Base-by-base conservation (phyloP, 2,888 invertebrate genomes). In the Sepioteuthis lessoniana region DNA sequence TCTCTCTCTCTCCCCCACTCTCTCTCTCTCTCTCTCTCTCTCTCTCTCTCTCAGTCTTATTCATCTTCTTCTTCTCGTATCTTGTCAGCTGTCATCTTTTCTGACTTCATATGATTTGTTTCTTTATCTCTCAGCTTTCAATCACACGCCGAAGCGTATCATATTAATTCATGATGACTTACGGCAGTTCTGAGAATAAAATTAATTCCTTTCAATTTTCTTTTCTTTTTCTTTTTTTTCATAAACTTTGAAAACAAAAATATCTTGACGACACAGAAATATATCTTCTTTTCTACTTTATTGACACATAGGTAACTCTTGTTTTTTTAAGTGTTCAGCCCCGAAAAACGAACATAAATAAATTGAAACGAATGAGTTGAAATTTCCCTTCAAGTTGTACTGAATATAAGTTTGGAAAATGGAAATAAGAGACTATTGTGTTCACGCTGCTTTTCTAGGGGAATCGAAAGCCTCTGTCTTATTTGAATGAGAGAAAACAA, bases 111-210 rank as follows among this genome's bases (percentile, higher is more conserved):
- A 55, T 55, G 5, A n/a, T 10, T n/a, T n/a, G 76, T 35, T n/a
- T 76, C n/a, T 35, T 76, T 76, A 76, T 76, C n/a, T 76, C n/a
- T 35, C 76, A n/a, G n/a, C n/a, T 76, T 35, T 76, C 76, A 35
- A 76, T 76, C 76, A 16, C n/a, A 76, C n/a, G n/a, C 16, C 76
- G n/a, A n/a, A 76, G n/a, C 16, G 76, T 35, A 76, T 76, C 76
- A 76, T 76, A 76, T 76, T 76, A 76, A n/a, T 76, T 76, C n/a
- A 76, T n/a, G n/a, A 76, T 76, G 76, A 76, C 76, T 76, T 16
- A 35, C 16, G 35, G 76, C 76, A n/a, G n/a, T 76, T 35, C 76
- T n/a, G n/a, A 13, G 76, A 76, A 76, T 76, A 76, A 76, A 76
- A 76, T 76, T 76, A 76, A 76, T 76, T n/a, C n/a, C 76, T 35